Evolutionary conservation across 2,888 invertebrate species (phyloP).

Genomic region (Atherix ibis): DNA sequence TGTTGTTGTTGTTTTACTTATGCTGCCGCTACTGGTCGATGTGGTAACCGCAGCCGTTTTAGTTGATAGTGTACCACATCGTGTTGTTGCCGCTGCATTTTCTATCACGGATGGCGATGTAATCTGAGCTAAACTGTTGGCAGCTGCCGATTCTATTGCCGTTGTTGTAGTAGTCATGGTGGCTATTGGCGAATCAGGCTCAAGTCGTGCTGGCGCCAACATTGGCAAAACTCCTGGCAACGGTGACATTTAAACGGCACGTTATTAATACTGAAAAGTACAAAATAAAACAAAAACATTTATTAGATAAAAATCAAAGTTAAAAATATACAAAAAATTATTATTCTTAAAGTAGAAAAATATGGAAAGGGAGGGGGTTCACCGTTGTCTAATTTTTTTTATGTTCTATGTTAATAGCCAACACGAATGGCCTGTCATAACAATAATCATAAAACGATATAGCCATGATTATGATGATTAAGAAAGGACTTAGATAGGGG

Average conservation of each 20-base stretch:
- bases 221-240: slow-evolving; percentile 14
- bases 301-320: not conserved
- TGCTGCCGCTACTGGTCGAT: slow-evolving; percentile 13
- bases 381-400: not conserved
- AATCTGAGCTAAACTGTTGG: too few relatives aligned
- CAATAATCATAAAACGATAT: too few relatives aligned
- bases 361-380: not conserved
- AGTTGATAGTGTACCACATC: not conserved
- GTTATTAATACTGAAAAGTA: slow-evolving; percentile 1
- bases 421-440: too few relatives aligned
- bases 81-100: not conserved
- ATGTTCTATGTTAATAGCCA: too few relatives aligned
- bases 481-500: too few relatives aligned
- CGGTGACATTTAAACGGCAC: slow-evolving; percentile 13
- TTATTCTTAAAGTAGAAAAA: too few relatives aligned
- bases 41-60: not conserved
- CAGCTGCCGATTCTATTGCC: not conserved
- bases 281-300: not conserved
- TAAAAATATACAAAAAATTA: too few relatives aligned
- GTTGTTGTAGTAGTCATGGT: slow-evolving; percentile 10
- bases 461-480: too few relatives aligned
- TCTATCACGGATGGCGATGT: not conserved
- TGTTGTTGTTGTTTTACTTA: slow-evolving; percentile 9
- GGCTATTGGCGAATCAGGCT: slow-evolving; percentile 6
- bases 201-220: slow-evolving; percentile 12